Conservation (phyloP, 2,113 vertebrate genomes). For the Anser cygnoides region DNA sequence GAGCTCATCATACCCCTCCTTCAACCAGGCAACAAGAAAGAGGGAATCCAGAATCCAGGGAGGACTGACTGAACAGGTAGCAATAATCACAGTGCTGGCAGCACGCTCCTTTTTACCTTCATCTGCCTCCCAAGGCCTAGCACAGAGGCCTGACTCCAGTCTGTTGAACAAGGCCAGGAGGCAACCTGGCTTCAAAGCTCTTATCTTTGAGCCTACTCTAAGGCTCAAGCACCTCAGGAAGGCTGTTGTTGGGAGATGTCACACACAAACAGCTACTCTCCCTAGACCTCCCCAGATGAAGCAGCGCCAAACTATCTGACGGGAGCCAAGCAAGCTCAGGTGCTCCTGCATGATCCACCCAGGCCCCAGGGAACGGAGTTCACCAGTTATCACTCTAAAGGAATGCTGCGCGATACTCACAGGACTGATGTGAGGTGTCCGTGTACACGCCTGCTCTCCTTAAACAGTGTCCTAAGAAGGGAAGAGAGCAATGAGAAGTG, state of each 20-base stretch:
- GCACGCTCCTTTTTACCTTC: neutral
- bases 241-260: neutral
- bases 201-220: neutral
- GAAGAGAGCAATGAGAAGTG: conserved; percentile 50
- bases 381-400: conserved; percentile 39
- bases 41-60: neutral
- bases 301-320: neutral
- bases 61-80: neutral
- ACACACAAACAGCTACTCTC: neutral
- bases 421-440: conserved; percentile 77
- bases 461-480: conserved; percentile 83
- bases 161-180: neutral
- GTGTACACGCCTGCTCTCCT: conserved; percentile 85
- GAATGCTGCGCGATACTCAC: conserved; percentile 80
- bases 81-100: neutral
- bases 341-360: conserved; percentile 42
- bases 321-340: conserved; percentile 38
- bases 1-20: neutral
- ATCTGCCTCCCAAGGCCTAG: neutral
- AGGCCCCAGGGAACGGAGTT: conserved; percentile 40
- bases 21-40: neutral
- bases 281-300: neutral
- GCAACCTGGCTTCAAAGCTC: neutral
- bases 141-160: neutral
- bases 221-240: neutral